These are phyloP conservation scores for Pogonognathellus flavescens DNA, from an alignment of 1,140 invertebrate species.

Conservation along the genomic window DNA sequence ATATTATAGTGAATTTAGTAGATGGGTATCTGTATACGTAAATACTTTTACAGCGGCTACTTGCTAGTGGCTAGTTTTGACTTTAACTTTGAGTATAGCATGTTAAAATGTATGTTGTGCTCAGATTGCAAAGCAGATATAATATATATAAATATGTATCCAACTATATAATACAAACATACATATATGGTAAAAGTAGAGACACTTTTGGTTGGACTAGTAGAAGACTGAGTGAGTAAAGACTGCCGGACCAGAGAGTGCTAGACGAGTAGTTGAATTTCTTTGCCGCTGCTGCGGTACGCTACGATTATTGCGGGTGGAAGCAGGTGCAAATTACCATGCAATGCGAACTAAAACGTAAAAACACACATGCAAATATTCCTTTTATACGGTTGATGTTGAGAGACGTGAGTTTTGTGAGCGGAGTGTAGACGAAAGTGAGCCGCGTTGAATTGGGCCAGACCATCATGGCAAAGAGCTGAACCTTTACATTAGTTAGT, in stretches of 20 bases:
- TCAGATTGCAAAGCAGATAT: not conserved
- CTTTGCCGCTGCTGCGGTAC: slow-evolving; percentile 17
- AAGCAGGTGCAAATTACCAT: slow-evolving; percentile 46
- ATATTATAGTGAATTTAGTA: too few species aligned
- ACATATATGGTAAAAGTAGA: not conserved
- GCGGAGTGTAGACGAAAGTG: not conserved
- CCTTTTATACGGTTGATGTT: not conserved
- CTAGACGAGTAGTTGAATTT: too few species aligned
- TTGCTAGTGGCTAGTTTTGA: too few species aligned
- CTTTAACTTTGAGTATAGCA: not conserved
- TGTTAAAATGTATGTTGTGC: slow-evolving; percentile 14
- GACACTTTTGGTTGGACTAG: not conserved
- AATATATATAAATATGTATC: not conserved
- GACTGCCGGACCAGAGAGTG: too few species aligned
- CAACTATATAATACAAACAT: not conserved
- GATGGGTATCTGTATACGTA: too few species aligned
- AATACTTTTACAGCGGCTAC: too few species aligned
- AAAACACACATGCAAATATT: slow-evolving; percentile 49
- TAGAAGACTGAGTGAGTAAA: too few species aligned
- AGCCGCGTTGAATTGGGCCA: not conserved
- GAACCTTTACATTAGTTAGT: slow-evolving; percentile 6
- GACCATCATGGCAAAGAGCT: not conserved
- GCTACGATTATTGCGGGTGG: slow-evolving; percentile 42
- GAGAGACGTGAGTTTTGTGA: not conserved
- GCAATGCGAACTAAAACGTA: slow-evolving; percentile 39